phyloP scores from a whole-genome alignment of 2,888 invertebrate genomes.

The Brachylomia viminalis region DNA sequence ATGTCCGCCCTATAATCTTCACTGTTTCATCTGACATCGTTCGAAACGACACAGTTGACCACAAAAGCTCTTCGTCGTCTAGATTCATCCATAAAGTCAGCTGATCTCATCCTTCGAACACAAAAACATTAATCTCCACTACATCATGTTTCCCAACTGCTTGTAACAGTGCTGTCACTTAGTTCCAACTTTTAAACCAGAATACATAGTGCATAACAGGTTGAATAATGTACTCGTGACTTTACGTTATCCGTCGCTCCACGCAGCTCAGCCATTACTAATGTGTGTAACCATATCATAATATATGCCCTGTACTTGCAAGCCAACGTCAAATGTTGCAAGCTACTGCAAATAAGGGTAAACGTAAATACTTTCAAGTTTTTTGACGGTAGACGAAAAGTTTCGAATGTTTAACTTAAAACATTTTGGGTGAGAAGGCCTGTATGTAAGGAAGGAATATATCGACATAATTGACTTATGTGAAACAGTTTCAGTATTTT shows the following conservation, averaged over 20 bases:
- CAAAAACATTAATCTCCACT: slow-evolving; percentile 23
- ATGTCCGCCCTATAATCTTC: slow-evolving; percentile 7
- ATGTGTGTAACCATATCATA: slow-evolving; percentile 39
- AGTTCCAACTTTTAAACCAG: slow-evolving; percentile 41
- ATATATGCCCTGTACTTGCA: slow-evolving; percentile 15
- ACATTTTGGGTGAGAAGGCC: slow-evolving; percentile 17
- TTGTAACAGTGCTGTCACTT: slow-evolving; percentile 41
- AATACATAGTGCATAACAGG: slow-evolving; percentile 38
- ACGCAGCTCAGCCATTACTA: slow-evolving; percentile 57
- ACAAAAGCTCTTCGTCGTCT: not conserved
- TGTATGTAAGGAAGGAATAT: slow-evolving; percentile 4
- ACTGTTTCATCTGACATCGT: not conserved
- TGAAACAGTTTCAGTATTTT: slow-evolving; percentile 35
- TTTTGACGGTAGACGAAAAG: slow-evolving; percentile 15
- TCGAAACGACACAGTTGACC: not conserved
- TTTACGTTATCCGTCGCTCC: slow-evolving; percentile 14
- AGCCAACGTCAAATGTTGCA: slow-evolving; percentile 45
- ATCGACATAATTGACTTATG: slow-evolving; percentile 40
- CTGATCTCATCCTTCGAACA: not conserved
- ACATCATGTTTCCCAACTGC: slow-evolving; percentile 12
- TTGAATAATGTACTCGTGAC: slow-evolving; percentile 48
- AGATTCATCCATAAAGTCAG: slow-evolving; percentile 6
- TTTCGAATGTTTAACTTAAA: slow-evolving; percentile 14
- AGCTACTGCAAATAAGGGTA: slow-evolving; percentile 33
- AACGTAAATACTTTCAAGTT: not conserved